These are phyloP conservation scores for Cephalopachus bancanus DNA, from an alignment of 2,797 vertebrate genomes.

Conservation along the genomic window DNA sequence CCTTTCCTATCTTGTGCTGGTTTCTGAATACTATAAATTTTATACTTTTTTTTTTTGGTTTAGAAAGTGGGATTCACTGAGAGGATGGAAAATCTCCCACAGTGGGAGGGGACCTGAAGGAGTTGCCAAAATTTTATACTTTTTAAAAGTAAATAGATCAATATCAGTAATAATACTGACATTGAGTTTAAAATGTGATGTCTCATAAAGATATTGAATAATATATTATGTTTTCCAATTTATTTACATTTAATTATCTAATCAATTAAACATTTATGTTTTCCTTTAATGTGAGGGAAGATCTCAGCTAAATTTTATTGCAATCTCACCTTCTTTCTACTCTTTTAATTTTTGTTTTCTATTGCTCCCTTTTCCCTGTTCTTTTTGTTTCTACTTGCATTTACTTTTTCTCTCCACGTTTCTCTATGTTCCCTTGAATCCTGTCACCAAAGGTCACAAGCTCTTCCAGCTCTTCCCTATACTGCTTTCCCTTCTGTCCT, in stretches of 20 bases:
- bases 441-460: not conserved
- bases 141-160: not conserved
- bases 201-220: not conserved
- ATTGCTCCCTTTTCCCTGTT: not conserved
- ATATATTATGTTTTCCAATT: not conserved
- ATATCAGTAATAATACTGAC: no score
- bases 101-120: no score
- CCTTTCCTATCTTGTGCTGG: constrained; percentile 12
- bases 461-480: not conserved
- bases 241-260: not conserved
- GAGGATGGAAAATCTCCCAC: no score
- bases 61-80: no score
- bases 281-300: not conserved
- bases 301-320: not conserved
- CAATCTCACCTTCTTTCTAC: not conserved
- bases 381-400: not conserved
- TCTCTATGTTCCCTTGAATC: not conserved
- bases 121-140: not conserved
- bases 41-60: not conserved
- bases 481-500: not conserved
- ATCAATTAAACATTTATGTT: constrained; percentile 34
- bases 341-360: not conserved
- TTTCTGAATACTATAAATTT: constrained; percentile 41
- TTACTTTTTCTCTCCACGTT: constrained; percentile 2
- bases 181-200: constrained; percentile 10